Evolutionary conservation across 2,113 vertebrate genomes (phyloP).

Genomic region (Nanorana parkeri): DNA sequence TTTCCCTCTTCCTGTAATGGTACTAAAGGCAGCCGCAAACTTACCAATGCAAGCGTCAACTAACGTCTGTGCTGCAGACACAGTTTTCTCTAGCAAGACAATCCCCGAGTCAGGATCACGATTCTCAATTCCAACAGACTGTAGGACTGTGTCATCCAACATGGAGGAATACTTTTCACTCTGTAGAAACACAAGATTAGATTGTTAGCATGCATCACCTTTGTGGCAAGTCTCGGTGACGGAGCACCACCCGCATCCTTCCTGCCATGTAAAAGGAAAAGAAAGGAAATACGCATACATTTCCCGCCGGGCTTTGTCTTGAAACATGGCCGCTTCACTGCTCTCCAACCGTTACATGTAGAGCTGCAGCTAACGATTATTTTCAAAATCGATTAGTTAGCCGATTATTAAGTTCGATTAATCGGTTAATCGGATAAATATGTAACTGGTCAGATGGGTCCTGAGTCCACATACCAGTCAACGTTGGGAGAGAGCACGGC

Average conservation of each 20-base stretch:
- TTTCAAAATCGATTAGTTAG: too few species aligned
- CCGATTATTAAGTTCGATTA: too few species aligned
- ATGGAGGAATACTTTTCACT: constrained; percentile 37
- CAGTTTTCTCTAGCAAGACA: constrained; percentile 70
- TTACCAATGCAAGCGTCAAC: constrained; percentile 82
- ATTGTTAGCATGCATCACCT: neutral
- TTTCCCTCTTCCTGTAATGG: too few species aligned
- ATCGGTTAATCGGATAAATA: too few species aligned
- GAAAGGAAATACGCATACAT: neutral
- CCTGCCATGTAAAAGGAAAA: constrained; percentile 56
- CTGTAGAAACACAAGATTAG: constrained; percentile 53
- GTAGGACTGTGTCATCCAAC: constrained; percentile 66
- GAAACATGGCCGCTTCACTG: too few species aligned
- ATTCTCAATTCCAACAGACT: constrained; percentile 76
- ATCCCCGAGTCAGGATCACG: constrained; percentile 68
- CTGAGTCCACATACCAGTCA: too few species aligned
- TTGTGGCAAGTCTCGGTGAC: neutral
- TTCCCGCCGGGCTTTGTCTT: too few species aligned
- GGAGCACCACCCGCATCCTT: neutral
- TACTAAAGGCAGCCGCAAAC: neutral
- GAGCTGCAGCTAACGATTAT: too few species aligned
- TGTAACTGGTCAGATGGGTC: too few species aligned
- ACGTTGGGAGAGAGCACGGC: too few species aligned
- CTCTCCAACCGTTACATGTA: too few species aligned
- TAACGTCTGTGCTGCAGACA: constrained; percentile 73